Evolutionary conservation across 2,888 invertebrate genomes (phyloP).

Genomic region (Willowsia nigromaculata): DNA sequence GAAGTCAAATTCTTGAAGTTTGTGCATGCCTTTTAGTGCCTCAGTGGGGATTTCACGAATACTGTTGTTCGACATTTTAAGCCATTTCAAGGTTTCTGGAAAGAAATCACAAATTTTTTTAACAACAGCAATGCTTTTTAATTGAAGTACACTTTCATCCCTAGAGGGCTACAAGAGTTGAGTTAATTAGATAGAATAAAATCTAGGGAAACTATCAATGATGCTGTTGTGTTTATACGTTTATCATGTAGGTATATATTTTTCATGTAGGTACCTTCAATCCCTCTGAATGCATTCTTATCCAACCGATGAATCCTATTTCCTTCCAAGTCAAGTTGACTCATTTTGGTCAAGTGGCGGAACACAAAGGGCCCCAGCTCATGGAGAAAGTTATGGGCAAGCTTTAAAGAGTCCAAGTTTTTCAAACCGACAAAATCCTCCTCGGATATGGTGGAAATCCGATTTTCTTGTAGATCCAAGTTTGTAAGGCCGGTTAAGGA

Average conservation of each 20-base stretch:
- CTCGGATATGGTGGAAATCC: constrained; percentile 87
- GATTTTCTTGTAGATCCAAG: constrained; percentile 93
- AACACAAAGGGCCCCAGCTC: constrained; percentile 91
- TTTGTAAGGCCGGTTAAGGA: constrained; percentile 90
- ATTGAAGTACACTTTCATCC: too few species aligned
- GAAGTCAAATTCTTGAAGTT: constrained; percentile 92
- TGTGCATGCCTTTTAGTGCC: constrained; percentile 90
- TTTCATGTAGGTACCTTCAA: constrained; percentile 86
- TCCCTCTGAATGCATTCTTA: constrained; percentile 91
- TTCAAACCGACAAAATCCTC: constrained; percentile 92
- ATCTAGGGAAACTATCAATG: too few species aligned
- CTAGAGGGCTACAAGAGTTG: too few species aligned
- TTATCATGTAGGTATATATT: too few species aligned
- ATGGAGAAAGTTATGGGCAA: constrained; percentile 91
- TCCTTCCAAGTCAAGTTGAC: constrained; percentile 93
- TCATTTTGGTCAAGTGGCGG: constrained; percentile 88
- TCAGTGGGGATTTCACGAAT: constrained; percentile 92
- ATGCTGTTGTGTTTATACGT: too few species aligned
- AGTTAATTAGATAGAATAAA: too few species aligned
- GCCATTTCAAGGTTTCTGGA: constrained; percentile 92
- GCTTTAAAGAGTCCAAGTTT: constrained; percentile 83
- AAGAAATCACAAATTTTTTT: background rate
- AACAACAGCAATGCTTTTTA: too few species aligned
- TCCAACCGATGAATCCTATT: constrained; percentile 90
- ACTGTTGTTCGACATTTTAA: constrained; percentile 93